Evolutionary conservation across 1,140 invertebrate genomes (phyloP).

Genomic region (Paralvinella palmiformis): DNA sequence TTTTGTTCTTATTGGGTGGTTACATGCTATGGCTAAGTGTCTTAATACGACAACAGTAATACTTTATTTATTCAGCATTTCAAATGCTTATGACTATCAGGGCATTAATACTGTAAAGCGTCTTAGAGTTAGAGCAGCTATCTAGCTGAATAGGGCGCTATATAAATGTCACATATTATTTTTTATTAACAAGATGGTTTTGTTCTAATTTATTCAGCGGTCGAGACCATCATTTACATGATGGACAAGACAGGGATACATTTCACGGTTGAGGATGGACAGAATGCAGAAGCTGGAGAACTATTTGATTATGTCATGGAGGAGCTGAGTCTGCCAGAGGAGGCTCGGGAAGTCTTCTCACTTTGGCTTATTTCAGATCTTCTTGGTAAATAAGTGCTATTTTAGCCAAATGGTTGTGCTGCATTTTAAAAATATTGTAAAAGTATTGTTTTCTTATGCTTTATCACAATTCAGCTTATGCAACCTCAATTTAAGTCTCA

Average conservation of each 20-base stretch:
- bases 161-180: background rate
- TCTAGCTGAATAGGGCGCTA: too few species aligned
- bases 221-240: slow-evolving; percentile 56
- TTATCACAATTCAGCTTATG: too few species aligned
- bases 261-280: slow-evolving; percentile 55
- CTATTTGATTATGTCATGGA: slow-evolving; percentile 52
- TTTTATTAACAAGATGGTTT: background rate
- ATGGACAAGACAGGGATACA: slow-evolving; percentile 56
- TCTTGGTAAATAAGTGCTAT: slow-evolving; percentile 44
- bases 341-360: slow-evolving; percentile 57
- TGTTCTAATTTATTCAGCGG: background rate
- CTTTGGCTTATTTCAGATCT: slow-evolving; percentile 64
- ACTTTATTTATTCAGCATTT: background rate
- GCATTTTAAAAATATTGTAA: too few species aligned
- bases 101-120: background rate
- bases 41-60: background rate
- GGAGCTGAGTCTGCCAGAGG: slow-evolving; percentile 52
- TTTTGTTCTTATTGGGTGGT: background rate
- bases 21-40: background rate
- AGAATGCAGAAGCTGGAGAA: slow-evolving; percentile 51
- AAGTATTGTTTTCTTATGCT: too few species aligned
- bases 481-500: background rate
- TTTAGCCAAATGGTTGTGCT: background rate
- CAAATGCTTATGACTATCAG: background rate
- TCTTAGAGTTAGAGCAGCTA: too few species aligned